Evolutionary conservation across 2,797 vertebrate species (phyloP), one percentile per base, ranked within the genome.

Genomic region (Apodemus agrarius): DNA sequence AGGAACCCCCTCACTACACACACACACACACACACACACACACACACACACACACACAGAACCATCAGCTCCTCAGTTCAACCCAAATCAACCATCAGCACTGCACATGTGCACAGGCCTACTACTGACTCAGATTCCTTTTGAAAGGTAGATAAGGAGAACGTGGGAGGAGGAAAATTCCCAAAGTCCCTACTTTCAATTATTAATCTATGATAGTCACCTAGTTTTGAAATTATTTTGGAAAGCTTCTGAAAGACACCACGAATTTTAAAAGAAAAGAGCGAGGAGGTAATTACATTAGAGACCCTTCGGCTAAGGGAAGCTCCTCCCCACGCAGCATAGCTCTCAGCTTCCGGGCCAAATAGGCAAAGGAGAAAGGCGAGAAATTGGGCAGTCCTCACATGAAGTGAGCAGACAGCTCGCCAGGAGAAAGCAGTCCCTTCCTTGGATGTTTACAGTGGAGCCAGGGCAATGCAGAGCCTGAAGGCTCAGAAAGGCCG

Each of bases 161-260:
- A 61, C 31, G 43, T 21, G 46, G 72, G 46, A 31, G 34, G 13
- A 34, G 2, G 0, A 40, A 46, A 26, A 10, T n/a, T 3, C 5
- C 34, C 21, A n/a, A 72, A 79, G 17, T 76, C 81, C 78, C n/a
- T 26, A 6, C 86, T 94, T 82, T 88, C 1, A 52, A 4, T 74
- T 26, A 85, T 29, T 24, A n/a, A 89, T 86, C 57, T 95, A 3
- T 61, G 93, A 83, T 43, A 86, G 7, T 10, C 46, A 78, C 21
- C 57, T 75, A 63, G 75, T 65, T n/a, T 63, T 79, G 49, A 82
- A 94, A 84, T 72, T 74, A 59, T 69, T 86, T 74, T 67, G 17
- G 24, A 91, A 93, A 69, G 13, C 34, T 82, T 92, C 34, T 92
- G 65, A 81, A 86, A 82, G 78, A 57, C 61, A 22, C 88, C 6